These are phyloP conservation scores for Heterotilapia buettikoferi DNA, from an alignment of 2,113 vertebrate genomes.

Conservation along the genomic window DNA sequence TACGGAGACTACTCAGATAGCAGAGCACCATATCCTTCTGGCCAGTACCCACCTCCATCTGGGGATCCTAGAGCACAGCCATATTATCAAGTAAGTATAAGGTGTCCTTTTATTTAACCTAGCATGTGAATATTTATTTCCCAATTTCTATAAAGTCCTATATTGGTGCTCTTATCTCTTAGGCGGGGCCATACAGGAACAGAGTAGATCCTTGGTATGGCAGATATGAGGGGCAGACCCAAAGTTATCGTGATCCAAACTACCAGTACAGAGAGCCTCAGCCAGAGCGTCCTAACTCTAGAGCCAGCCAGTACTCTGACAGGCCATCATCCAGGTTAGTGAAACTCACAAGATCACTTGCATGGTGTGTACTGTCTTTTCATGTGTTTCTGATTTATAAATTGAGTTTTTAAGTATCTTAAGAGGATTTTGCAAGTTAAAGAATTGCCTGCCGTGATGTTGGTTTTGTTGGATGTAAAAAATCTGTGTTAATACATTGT, in stretches of 20 bases:
- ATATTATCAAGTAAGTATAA: conserved; percentile 82
- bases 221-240: conserved; percentile 68
- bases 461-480: neutral
- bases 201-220: conserved; percentile 78
- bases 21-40: conserved; percentile 68
- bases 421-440: neutral
- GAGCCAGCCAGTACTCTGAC: conserved; percentile 90
- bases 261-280: conserved; percentile 78
- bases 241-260: conserved; percentile 69
- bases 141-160: neutral
- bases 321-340: conserved; percentile 82
- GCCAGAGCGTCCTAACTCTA: conserved; percentile 82
- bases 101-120: neutral
- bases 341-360: neutral
- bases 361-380: neutral
- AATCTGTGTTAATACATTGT: neutral
- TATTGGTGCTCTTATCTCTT: neutral
- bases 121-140: neutral
- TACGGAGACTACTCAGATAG: conserved; percentile 77
- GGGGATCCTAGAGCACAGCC: conserved; percentile 78
- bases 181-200: conserved; percentile 77
- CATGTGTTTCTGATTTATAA: neutral
- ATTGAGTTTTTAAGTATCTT: neutral
- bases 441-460: neutral
- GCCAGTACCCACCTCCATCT: conserved; percentile 68